Evolutionary conservation across 30 jellyfish, hydroid and myxozoan species (phyloP).

Genomic region (Turritopsis rubra): DNA sequence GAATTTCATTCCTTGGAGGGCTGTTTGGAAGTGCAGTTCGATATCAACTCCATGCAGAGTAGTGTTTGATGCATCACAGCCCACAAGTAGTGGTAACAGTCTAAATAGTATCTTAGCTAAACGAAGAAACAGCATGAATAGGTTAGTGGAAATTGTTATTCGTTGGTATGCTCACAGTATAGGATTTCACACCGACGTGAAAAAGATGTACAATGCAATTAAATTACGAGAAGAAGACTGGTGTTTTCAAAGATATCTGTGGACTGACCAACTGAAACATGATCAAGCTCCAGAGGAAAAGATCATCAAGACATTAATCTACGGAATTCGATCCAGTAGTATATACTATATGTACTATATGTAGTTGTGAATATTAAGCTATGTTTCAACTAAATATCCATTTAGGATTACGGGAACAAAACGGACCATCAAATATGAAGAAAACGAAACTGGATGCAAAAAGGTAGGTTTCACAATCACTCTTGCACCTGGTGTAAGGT

Average conservation of each 20-base stretch:
- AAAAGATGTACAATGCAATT: constrained; percentile 33
- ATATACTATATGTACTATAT: too few species aligned
- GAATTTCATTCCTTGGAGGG: neutral
- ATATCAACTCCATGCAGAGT: constrained; percentile 13
- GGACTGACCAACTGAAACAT: constrained; percentile 30
- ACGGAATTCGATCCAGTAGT: constrained; percentile 20
- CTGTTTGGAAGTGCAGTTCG: neutral
- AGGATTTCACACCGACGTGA: constrained; percentile 23
- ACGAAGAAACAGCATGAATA: constrained; percentile 18
- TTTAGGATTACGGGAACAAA: neutral
- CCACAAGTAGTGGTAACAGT: constrained; percentile 22
- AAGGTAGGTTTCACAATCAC: neutral
- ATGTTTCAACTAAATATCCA: neutral
- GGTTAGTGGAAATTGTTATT: constrained; percentile 25
- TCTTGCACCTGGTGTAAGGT: neutral
- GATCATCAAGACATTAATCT: constrained; percentile 27
- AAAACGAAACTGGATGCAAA: neutral
- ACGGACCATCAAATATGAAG: neutral
- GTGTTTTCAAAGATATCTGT: constrained; percentile 20
- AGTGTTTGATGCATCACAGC: constrained; percentile 29
- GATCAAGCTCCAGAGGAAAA: constrained; percentile 4
- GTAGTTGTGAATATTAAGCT: neutral
- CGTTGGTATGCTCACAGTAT: constrained; percentile 25
- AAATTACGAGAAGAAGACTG: constrained; percentile 21
- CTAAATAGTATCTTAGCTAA: neutral